Conservation (phyloP, 2,113 vertebrate genomes). For the Channa maculata region DNA sequence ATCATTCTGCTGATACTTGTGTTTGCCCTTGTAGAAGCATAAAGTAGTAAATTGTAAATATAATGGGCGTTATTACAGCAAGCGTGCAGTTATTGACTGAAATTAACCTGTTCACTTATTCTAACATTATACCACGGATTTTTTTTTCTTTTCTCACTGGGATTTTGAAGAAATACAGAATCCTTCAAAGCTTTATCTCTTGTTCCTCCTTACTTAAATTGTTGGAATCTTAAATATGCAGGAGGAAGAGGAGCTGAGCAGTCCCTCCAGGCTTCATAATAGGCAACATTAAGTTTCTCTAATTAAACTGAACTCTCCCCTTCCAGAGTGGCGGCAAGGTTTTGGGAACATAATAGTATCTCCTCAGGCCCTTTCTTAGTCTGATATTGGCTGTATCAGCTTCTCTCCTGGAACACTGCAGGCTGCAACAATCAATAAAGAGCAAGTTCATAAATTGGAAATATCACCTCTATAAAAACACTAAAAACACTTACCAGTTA, state of each 20-base stretch:
- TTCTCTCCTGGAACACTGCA: constrained; percentile 18
- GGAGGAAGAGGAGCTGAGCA: constrained; percentile 8
- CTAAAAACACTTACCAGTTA: constrained; percentile 14
- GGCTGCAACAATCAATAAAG: constrained; percentile 46
- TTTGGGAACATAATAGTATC: constrained; percentile 23
- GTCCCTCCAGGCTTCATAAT: constrained; percentile 42
- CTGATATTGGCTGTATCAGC: constrained; percentile 21
- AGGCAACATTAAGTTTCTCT: constrained; percentile 39
- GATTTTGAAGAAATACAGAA: constrained; percentile 2
- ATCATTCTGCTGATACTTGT: constrained; percentile 28
- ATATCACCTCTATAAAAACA: constrained; percentile 27
- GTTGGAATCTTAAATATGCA: constrained; percentile 46
- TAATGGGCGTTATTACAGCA: constrained; percentile 27
- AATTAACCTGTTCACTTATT: constrained; percentile 15
- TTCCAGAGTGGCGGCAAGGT: constrained; percentile 4
- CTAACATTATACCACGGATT: neutral
- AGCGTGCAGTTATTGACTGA: constrained; percentile 30
- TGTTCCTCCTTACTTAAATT: constrained; percentile 28
- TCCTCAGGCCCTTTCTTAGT: constrained; percentile 14
- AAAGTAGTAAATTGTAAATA: constrained; percentile 26
- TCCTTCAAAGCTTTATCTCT: neutral
- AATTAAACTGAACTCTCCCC: constrained; percentile 55
- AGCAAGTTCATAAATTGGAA: constrained; percentile 35
- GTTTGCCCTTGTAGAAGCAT: constrained; percentile 47
- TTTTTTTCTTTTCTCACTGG: neutral